Evolutionary conservation across 2,888 invertebrate genomes (phyloP).

Genomic region (Andrena haemorrhoa): DNA sequence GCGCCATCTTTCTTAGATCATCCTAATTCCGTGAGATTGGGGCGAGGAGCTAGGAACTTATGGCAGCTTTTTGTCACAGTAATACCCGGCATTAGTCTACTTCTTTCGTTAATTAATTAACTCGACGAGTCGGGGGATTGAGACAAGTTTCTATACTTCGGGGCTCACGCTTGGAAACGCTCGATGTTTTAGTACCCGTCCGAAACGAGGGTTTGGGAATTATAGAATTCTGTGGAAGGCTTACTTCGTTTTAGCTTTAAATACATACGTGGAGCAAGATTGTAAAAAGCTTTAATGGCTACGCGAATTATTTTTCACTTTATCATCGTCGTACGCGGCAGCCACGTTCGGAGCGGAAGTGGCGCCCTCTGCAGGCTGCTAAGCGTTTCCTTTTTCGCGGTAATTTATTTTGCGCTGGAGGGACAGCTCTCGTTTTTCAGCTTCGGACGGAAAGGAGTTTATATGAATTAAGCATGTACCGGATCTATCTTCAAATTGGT

Average conservation of each 20-base stretch:
- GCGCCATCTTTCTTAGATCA: background rate
- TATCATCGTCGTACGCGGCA: background rate
- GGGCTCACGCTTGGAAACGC: background rate
- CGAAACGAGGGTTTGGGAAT: no score
- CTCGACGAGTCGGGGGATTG: background rate
- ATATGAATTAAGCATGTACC: background rate
- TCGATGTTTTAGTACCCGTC: no score
- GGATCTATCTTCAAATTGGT: no score
- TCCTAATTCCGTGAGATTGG: slow-evolving; percentile 2
- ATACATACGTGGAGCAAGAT: background rate
- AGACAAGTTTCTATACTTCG: background rate
- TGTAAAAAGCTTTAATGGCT: background rate
- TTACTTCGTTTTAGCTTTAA: no score
- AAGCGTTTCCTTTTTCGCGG: background rate
- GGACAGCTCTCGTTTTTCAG: background rate
- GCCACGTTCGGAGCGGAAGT: background rate
- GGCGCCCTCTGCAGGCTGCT: background rate
- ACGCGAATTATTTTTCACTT: background rate
- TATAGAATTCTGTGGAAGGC: no score
- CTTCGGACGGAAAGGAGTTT: background rate
- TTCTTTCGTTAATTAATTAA: slow-evolving; percentile 16
- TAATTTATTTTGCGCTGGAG: background rate
- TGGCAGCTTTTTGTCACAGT: background rate
- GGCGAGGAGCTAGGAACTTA: background rate
- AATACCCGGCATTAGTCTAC: background rate